Percentiles rank a stretch among this genome's conserved stretches.
Conservation (phyloP, 2,113 vertebrate genomes). For the Mesocricetus auratus region DNA sequence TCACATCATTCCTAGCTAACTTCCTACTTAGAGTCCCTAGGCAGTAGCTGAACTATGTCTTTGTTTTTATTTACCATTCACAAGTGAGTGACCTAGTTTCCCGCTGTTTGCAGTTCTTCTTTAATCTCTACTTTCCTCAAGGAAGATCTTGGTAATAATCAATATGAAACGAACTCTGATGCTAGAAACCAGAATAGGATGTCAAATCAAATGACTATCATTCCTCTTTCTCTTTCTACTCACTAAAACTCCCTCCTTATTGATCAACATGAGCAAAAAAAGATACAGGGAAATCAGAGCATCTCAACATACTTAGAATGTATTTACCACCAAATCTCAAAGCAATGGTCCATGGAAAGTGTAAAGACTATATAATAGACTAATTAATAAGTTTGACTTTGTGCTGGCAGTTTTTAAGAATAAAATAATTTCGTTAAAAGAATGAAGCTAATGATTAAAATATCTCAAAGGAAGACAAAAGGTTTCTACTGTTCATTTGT, state of each 20-base stretch:
- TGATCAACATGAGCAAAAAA: neutral
- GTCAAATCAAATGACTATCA: neutral
- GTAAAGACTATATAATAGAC: neutral
- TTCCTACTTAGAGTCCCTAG: neutral
- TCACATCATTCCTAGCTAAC: neutral
- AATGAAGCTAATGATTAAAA: slow-evolving; percentile 44
- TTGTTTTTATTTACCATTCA: neutral
- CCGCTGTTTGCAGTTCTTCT: neutral
- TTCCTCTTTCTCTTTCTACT: neutral
- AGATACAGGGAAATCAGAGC: neutral
- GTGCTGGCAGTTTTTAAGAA: neutral
- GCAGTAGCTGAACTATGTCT: neutral
- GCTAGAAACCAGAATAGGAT: neutral
- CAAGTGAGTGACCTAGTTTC: neutral
- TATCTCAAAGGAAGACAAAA: neutral
- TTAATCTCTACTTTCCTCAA: neutral
- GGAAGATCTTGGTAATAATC: neutral
- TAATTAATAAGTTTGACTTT: slow-evolving; percentile 1
- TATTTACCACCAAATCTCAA: slow-evolving; percentile 15
- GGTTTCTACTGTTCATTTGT: slow-evolving; percentile 27
- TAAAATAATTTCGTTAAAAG: slow-evolving; percentile 36
- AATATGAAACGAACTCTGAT: neutral
- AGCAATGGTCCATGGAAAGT: slow-evolving; percentile 35
- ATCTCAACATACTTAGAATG: neutral
- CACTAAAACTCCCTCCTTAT: neutral